Evolutionary conservation across 2,113 vertebrate genomes (phyloP).

Genomic region (Syrmaticus mikado): DNA sequence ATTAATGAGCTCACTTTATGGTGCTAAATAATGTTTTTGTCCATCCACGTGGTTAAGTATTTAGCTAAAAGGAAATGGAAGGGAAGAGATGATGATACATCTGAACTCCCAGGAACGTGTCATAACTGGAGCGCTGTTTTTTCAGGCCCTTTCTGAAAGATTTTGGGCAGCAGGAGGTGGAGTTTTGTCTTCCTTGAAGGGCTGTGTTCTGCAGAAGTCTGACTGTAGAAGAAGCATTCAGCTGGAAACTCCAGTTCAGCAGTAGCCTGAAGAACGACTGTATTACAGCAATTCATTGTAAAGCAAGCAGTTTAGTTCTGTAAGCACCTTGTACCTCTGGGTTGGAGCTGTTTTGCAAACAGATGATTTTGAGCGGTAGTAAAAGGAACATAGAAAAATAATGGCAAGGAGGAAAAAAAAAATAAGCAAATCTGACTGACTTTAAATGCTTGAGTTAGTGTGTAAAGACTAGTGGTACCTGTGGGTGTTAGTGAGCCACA

Average conservation of each 20-base stretch:
- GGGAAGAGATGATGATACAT: neutral
- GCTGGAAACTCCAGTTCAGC: neutral
- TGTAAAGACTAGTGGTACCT: neutral
- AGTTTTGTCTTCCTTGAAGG: neutral
- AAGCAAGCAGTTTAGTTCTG: neutral
- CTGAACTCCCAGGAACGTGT: neutral
- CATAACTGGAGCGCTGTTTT: neutral
- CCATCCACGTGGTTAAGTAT: neutral
- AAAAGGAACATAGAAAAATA: neutral
- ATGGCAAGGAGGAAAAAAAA: neutral
- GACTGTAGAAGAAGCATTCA: neutral
- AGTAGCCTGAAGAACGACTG: neutral
- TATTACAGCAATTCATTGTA: neutral
- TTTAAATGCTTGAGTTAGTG: neutral
- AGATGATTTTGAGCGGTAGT: neutral
- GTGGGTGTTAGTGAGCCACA: neutral
- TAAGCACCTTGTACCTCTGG: rapidly evolving
- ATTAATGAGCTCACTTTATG: neutral
- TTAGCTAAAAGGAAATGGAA: neutral
- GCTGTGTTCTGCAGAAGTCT: neutral
- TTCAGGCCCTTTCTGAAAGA: neutral
- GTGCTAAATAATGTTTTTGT: neutral
- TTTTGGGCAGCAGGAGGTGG: neutral
- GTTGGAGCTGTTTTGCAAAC: neutral
- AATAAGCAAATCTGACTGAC: neutral